Evolutionary conservation across 23 tunicate genomes (phyloP).

Genomic region (Phallusia fumigata): DNA sequence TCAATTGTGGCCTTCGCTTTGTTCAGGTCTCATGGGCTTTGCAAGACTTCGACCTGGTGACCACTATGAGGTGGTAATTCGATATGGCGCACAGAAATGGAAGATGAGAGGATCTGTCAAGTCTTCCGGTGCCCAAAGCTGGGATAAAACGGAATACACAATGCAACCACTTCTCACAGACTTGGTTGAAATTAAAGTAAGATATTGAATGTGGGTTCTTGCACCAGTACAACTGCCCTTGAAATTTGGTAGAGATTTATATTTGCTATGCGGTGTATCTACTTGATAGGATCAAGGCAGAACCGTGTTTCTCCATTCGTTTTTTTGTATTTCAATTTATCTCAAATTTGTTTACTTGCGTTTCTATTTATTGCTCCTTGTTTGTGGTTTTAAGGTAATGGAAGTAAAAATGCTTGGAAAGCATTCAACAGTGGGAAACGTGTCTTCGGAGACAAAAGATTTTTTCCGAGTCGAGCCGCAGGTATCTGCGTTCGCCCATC

Average conservation of each 20-base stretch:
- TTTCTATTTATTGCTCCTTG: background rate
- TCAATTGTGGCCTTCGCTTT: background rate
- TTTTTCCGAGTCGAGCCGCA: slow-evolving; percentile 60
- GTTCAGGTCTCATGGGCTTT: slow-evolving; percentile 72
- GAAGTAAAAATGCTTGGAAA: slow-evolving; percentile 68
- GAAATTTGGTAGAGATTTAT: background rate
- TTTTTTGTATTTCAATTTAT: background rate
- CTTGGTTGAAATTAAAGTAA: slow-evolving; percentile 49
- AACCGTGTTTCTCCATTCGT: too few relatives aligned
- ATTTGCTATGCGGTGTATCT: background rate
- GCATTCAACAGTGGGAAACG: slow-evolving; percentile 58
- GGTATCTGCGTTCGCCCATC: background rate
- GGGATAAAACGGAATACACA: slow-evolving; percentile 38
- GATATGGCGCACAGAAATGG: slow-evolving; percentile 76
- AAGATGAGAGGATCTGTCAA: slow-evolving; percentile 58
- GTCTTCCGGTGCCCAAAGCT: slow-evolving; percentile 42
- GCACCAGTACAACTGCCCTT: background rate
- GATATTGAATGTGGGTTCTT: background rate
- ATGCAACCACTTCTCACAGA: slow-evolving; percentile 47
- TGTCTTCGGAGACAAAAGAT: slow-evolving; percentile 57
- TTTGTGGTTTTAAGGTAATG: slow-evolving; percentile 27
- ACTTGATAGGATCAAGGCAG: too few relatives aligned
- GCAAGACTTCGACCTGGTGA: slow-evolving; percentile 78
- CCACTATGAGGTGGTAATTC: slow-evolving; percentile 73
- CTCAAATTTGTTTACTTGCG: background rate